Evolutionary conservation across 2,797 vertebrate genomes (phyloP).

Genomic region (Poeciliopsis presidionis): DNA sequence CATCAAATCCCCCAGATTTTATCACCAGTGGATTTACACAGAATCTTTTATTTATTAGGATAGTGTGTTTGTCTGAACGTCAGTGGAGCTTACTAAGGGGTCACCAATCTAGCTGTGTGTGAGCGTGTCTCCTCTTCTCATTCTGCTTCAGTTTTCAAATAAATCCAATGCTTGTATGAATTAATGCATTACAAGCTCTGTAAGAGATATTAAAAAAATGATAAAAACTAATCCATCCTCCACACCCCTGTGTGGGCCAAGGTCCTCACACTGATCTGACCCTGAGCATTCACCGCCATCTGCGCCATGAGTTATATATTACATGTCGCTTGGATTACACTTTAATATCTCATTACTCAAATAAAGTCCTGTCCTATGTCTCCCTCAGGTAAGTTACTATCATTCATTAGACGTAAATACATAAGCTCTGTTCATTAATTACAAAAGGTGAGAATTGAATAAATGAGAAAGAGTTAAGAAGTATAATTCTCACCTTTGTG

Average conservation of each 20-base stretch:
- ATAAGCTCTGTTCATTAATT: conserved; percentile 57
- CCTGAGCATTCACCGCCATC: conserved; percentile 70
- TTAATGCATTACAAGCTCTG: conserved; percentile 80
- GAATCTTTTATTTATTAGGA: conserved; percentile 69
- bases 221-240: conserved; percentile 80
- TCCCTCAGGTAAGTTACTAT: conserved; percentile 76
- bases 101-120: conserved; percentile 36
- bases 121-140: conserved; percentile 3
- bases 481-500: background rate
- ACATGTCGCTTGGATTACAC: conserved; percentile 79
- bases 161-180: conserved; percentile 80
- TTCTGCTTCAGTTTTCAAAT: conserved; percentile 65
- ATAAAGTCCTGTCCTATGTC: conserved; percentile 77
- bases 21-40: conserved; percentile 44
- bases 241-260: conserved; percentile 45
- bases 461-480: conserved; percentile 5
- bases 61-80: conserved; percentile 44
- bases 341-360: conserved; percentile 85
- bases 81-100: conserved; percentile 51
- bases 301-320: conserved; percentile 81
- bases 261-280: conserved; percentile 71
- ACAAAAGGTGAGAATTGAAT: conserved; percentile 14
- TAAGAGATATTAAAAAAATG: conserved; percentile 79
- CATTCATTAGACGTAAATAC: conserved; percentile 73
- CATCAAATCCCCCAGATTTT: conserved; percentile 54